Conservation (phyloP, 2,888 invertebrate species). For the Stenodera caucasica region DNA sequence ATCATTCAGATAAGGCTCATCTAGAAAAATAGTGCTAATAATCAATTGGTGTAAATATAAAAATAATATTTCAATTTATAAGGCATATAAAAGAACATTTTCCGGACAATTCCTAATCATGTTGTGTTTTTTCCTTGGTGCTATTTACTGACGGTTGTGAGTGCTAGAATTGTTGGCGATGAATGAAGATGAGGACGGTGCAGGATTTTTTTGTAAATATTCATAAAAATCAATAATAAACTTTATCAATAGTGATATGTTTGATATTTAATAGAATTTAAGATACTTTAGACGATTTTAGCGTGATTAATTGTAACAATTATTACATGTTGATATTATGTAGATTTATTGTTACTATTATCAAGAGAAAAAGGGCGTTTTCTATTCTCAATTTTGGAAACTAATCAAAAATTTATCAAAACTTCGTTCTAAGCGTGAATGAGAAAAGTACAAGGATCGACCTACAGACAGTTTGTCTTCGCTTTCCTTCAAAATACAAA, state of each 20-base stretch:
- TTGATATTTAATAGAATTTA: slow-evolving; percentile 36
- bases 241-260: slow-evolving; percentile 38
- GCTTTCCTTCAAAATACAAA: background rate
- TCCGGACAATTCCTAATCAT: slow-evolving; percentile 15
- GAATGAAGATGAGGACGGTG: too few relatives aligned
- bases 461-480: slow-evolving; percentile 24
- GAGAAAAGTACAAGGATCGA: background rate
- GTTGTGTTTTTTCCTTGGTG: slow-evolving; percentile 33
- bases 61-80: background rate
- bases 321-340: slow-evolving; percentile 47
- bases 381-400: slow-evolving; percentile 20
- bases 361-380: slow-evolving; percentile 22
- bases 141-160: slow-evolving; percentile 34
- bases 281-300: slow-evolving; percentile 38
- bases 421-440: background rate
- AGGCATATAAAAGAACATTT: background rate
- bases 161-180: slow-evolving; percentile 18
- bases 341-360: slow-evolving; percentile 44
- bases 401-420: slow-evolving; percentile 13
- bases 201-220: background rate
- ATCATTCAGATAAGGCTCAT: slow-evolving; percentile 35
- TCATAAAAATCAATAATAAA: background rate
- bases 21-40: slow-evolving; percentile 31
- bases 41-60: slow-evolving; percentile 25
- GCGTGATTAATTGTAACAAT: slow-evolving; percentile 42